Evolutionary conservation across 2,797 vertebrate species (phyloP).

Genomic region (Aldrovandia affinis): DNA sequence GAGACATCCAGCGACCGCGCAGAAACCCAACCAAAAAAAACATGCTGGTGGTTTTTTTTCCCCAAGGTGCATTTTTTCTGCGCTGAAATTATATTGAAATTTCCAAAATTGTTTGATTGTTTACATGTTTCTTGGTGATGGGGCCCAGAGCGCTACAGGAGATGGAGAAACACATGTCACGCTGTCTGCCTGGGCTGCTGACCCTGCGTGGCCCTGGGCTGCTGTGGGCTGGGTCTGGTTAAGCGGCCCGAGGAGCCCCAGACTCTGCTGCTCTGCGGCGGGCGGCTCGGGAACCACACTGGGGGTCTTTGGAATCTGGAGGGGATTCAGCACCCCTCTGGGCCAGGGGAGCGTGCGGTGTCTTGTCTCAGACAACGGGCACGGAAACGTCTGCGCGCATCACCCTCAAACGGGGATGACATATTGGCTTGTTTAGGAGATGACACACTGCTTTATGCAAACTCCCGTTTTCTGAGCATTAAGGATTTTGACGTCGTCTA

Average conservation of each 20-base stretch:
- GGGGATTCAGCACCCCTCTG: neutral
- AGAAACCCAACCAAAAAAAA: conserved; percentile 70
- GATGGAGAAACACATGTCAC: conserved; percentile 30
- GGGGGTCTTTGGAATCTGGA: neutral
- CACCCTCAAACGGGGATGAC: neutral
- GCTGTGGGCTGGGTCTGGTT: conserved; percentile 28
- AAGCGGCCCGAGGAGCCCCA: conserved; percentile 30
- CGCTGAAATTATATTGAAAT: conserved; percentile 53
- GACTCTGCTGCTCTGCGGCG: conserved; percentile 17
- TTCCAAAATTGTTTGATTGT: conserved; percentile 63
- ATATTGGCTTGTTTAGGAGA: neutral
- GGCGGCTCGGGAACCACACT: conserved; percentile 31
- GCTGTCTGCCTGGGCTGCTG: conserved; percentile 23
- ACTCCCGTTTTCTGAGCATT: neutral
- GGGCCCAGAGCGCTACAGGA: conserved; percentile 40
- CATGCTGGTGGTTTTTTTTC: conserved; percentile 53
- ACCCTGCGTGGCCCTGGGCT: conserved; percentile 27
- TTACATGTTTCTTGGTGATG: conserved; percentile 57
- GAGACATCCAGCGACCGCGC: conserved; percentile 72
- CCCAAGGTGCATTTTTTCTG: conserved; percentile 63
- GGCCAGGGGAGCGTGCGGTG: neutral
- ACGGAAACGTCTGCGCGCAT: neutral
- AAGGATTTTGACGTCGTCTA: neutral
- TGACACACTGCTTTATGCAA: neutral
- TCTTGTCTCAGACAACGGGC: conserved; percentile 1